Conservation (phyloP, 2,113 vertebrate genomes). For the Psittacula cyanocephala region DNA sequence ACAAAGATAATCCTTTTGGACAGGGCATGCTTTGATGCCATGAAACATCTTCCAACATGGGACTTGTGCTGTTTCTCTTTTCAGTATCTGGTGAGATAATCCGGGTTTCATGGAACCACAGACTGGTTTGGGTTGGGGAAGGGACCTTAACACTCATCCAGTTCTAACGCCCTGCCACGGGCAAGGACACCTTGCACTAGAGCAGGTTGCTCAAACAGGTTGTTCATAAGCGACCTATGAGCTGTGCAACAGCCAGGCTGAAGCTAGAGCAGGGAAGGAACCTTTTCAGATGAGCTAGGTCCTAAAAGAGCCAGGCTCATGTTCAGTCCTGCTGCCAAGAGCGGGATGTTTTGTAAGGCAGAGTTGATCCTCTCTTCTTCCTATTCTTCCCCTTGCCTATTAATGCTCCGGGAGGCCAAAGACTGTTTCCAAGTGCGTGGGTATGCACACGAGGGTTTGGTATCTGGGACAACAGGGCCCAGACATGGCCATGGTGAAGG, state of each 20-base stretch:
- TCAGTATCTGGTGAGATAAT: not conserved
- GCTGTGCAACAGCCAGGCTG: not conserved
- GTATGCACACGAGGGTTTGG: not conserved
- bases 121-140: not conserved
- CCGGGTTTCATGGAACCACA: not conserved
- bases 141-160: not conserved
- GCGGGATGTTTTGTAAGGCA: not conserved
- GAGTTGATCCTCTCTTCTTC: not conserved
- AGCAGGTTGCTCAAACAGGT: not conserved
- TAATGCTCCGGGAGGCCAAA: not conserved
- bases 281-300: no score
- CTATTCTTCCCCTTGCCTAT: not conserved
- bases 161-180: not conserved
- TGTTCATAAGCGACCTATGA: rapidly evolving
- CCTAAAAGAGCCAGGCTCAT: not conserved
- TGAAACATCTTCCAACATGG: not conserved
- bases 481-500: not conserved
- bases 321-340: not conserved
- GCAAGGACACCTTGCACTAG: not conserved
- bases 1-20: not conserved
- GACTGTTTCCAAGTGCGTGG: not conserved
- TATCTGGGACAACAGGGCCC: not conserved
- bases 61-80: not conserved
- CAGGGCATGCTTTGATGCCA: not conserved
- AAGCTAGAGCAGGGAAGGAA: not conserved